phyloP scores from a whole-genome alignment of 2,797 vertebrate species.

The Rhyacichthys aspro region DNA sequence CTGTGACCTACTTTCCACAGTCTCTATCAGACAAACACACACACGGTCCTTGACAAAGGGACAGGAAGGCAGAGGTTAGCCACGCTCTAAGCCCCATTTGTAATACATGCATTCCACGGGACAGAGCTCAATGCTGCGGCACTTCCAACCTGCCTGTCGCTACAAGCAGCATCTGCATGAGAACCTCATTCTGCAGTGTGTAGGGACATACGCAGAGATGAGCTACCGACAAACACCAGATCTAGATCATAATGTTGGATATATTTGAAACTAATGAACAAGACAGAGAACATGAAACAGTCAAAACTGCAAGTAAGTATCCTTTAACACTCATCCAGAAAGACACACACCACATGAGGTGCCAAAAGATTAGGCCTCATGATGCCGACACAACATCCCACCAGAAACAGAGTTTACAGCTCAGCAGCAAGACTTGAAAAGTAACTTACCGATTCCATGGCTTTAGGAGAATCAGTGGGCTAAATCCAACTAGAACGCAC shows the following conservation, averaged over 20 bases:
- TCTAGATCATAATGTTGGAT: no score
- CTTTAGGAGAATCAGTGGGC: slow-evolving; percentile 79
- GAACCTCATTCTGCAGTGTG: background rate
- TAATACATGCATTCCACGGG: slow-evolving; percentile 78
- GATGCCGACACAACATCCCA: background rate
- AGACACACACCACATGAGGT: background rate
- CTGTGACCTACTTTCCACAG: slow-evolving; percentile 76
- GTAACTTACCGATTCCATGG: slow-evolving; percentile 88
- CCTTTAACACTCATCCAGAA: slow-evolving; percentile 1
- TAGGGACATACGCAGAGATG: background rate
- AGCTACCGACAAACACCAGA: slow-evolving; percentile 25
- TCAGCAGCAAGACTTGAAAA: slow-evolving; percentile 8
- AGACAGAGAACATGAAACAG: background rate
- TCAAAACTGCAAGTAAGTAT: background rate
- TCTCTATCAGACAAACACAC: slow-evolving; percentile 38
- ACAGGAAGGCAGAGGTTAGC: slow-evolving; percentile 73
- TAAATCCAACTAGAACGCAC: slow-evolving; percentile 79
- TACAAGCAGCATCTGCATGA: slow-evolving; percentile 67
- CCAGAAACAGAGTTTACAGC: slow-evolving; percentile 8
- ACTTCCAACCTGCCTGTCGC: slow-evolving; percentile 69
- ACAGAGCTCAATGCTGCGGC: slow-evolving; percentile 59
- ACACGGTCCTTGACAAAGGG: slow-evolving; percentile 62
- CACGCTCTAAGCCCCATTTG: slow-evolving; percentile 73
- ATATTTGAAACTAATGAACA: background rate
- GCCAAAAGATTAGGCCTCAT: background rate